A percentile compares a stretch with the other conserved stretches of the same genome.
phyloP scores from a whole-genome alignment of 2,113 vertebrate species.

The Rhinolophus sinicus region DNA sequence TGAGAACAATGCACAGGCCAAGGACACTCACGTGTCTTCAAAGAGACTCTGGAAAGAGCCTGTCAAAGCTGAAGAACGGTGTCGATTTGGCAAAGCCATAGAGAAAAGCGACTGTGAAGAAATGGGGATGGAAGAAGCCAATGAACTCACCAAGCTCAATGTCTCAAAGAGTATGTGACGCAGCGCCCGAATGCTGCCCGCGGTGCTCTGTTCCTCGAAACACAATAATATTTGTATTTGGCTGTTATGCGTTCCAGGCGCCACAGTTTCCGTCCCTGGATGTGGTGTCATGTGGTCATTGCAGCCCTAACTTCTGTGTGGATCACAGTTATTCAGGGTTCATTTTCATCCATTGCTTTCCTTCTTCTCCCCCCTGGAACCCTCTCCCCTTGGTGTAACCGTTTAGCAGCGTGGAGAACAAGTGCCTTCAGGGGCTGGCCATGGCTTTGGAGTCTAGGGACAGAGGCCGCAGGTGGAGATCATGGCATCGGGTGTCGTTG shows the following conservation, averaged over 20 bases:
- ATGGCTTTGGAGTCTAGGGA: conserved; percentile 82
- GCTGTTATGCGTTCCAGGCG: conserved; percentile 75
- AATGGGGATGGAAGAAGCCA: conserved; percentile 83
- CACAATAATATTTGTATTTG: conserved; percentile 74
- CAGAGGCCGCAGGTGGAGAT: conserved; percentile 82
- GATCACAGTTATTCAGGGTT: conserved; percentile 83
- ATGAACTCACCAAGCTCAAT: conserved; percentile 93
- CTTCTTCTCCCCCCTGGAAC: conserved; percentile 77
- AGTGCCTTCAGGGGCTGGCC: conserved; percentile 95
- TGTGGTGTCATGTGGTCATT: conserved; percentile 78
- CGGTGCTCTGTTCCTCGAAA: conserved; percentile 83
- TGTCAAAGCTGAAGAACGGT: conserved; percentile 74
- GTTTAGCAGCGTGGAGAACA: conserved; percentile 86
- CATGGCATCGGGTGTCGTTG: conserved; percentile 79
- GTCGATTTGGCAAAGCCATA: conserved; percentile 75
- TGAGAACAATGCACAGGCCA: conserved; percentile 76
- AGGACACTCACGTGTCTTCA: conserved; percentile 75
- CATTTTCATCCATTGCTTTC: conserved; percentile 80
- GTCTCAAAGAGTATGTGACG: conserved; percentile 91
- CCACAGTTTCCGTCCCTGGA: conserved; percentile 77
- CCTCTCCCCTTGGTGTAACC: conserved; percentile 83
- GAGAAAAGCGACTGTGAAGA: conserved; percentile 84
- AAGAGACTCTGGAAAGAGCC: conserved; percentile 83
- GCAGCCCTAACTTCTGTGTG: conserved; percentile 80
- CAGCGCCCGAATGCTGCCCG: conserved; percentile 75